Base-by-base conservation (phyloP, 2,797 vertebrate genomes). In the Lophotriccus pileatus region DNA sequence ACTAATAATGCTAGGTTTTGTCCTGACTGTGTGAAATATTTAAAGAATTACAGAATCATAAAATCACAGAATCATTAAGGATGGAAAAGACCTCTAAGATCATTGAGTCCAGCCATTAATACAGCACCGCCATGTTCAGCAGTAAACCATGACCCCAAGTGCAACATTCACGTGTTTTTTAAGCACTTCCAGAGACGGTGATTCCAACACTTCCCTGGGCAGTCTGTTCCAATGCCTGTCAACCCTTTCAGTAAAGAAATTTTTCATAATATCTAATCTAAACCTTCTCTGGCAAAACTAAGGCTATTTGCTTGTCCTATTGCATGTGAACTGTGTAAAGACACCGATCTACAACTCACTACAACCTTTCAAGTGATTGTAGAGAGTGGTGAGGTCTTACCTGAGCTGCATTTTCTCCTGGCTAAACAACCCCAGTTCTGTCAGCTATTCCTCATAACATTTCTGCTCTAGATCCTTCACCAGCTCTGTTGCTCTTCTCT, bases 81-180 rank as follows among this genome's bases (percentile, higher is more conserved):
- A 27, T 70, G n/a, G 28, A 70, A 89, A 64, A 77, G 15, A 62
- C 6, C 7, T 62, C 27, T 37, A 21, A 43, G 44, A 25, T 56
- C 36, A 37, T 22, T 20, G 27, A 63, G 9, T 63, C n/a, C 49
- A 21, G n/a, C 43, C 28, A 15, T 56, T 76, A 56, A 7, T 5
- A 3, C 24, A 83, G 24, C 28, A 64, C n/a, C 0, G 0, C 6
- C 17, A 7, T 23, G 24, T 39, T 83, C 20, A 46, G 46, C 25
- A 68, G n/a, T 34, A 70, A 77, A 58, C 14, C 17, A 9, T 25
- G n/a, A 52, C 3, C 24, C 7, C 44, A 58, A 2, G 44, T 46
- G 50, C 6, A 12, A 10, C 21, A 70, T 39, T 21, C 49, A 50
- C 16, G 22, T 64, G 56, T 64, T n/a, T 34, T 72, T 32, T 19